Conservation (phyloP, 2,888 invertebrate genomes). For the Luffia ferchaultella region DNA sequence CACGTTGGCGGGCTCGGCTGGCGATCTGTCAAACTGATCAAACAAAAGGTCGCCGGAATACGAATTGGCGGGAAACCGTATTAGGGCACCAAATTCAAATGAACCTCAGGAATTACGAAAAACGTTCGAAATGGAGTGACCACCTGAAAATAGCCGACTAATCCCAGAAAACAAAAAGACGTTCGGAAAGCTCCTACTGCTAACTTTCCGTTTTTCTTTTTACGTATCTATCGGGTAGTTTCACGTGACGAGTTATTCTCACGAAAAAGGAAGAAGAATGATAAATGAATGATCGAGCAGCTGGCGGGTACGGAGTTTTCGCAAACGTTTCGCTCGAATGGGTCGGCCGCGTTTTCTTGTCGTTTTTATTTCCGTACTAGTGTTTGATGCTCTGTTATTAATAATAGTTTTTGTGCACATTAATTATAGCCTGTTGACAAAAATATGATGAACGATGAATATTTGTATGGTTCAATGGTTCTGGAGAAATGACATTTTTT, state of each 20-base stretch:
- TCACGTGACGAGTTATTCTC: conserved; percentile 47
- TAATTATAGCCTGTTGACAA: no score
- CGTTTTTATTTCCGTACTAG: no score
- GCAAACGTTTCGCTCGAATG: no score
- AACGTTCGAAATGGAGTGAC: conserved; percentile 30
- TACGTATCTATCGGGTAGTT: conserved; percentile 53
- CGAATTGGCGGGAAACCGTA: conserved; percentile 35
- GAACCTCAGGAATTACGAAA: conserved; percentile 15
- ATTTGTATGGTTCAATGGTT: no score
- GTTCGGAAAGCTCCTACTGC: conserved; percentile 47
- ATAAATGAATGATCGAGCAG: conserved; percentile 55
- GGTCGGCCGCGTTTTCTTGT: no score
- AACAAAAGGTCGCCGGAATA: conserved; percentile 34
- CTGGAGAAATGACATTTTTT: no score
- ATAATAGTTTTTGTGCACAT: no score
- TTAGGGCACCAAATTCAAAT: conserved; percentile 38
- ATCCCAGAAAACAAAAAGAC: conserved; percentile 53
- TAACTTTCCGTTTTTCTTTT: conserved; percentile 38
- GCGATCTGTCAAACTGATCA: conserved; percentile 64
- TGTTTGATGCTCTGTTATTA: no score
- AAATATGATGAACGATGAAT: no score
- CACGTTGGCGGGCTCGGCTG: conserved; percentile 34
- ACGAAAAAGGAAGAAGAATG: conserved; percentile 50
- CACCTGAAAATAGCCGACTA: conserved; percentile 25
- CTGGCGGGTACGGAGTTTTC: conserved; percentile 28